phyloP scores from a whole-genome alignment of 2,113 vertebrate species.

The Gasterosteus nipponicus region DNA sequence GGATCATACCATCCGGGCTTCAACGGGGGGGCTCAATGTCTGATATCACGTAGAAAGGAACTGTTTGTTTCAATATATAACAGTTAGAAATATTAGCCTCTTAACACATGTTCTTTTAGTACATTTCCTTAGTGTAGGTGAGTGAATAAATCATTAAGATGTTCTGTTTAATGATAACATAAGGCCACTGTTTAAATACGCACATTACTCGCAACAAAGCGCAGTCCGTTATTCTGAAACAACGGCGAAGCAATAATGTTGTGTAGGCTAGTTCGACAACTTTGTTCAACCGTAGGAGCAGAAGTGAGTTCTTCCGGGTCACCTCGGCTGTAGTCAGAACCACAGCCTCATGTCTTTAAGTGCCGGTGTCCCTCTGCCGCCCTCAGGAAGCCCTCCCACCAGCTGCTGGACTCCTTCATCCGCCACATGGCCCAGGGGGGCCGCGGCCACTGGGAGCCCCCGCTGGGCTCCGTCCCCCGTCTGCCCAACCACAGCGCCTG shows the following conservation, averaged over 20 bases:
- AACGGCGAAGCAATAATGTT: not conserved
- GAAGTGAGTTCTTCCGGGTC: not conserved
- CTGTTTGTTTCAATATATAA: not conserved
- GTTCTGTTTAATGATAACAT: not conserved
- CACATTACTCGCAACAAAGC: not conserved
- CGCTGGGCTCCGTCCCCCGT: conserved; percentile 87
- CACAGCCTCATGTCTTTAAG: not conserved
- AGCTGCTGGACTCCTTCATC: conserved; percentile 88
- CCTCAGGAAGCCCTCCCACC: conserved; percentile 90
- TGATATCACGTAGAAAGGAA: not conserved
- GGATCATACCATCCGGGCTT: not conserved
- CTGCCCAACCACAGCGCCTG: conserved; percentile 90
- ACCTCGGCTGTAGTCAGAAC: not conserved
- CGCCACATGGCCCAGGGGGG: conserved; percentile 88
- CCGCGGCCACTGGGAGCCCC: conserved; percentile 87
- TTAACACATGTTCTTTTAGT: not conserved
- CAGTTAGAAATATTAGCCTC: too few species aligned
- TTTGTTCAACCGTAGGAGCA: too few species aligned
- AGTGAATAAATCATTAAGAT: not conserved
- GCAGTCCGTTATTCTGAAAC: not conserved
- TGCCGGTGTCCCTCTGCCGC: not conserved
- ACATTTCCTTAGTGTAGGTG: not conserved
- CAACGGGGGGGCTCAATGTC: not conserved
- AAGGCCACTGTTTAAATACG: not conserved
- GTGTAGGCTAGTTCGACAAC: too few species aligned